These are phyloP conservation scores for Centruroides vittatus DNA, from an alignment of 1,140 invertebrate species.

Conservation along the genomic window DNA sequence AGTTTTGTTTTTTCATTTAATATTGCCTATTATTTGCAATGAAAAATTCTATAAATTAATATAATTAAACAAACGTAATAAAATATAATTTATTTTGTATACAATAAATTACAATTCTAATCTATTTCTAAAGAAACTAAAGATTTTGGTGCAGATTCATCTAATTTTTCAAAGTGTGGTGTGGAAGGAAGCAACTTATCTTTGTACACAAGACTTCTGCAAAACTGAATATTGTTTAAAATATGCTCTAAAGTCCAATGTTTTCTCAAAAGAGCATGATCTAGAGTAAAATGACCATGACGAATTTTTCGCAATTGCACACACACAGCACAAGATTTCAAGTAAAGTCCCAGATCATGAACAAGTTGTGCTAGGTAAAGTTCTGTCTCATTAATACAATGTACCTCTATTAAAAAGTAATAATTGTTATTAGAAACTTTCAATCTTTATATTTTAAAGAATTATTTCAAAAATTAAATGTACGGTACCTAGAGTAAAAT, in stretches of 20 bases:
- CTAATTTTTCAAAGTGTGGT: too few species aligned
- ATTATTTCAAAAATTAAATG: too few species aligned
- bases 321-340: conserved; percentile 65
- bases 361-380: conserved; percentile 55
- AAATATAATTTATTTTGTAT: too few species aligned
- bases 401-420: conserved; percentile 56
- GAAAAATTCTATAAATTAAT: too few species aligned
- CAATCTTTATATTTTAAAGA: background rate
- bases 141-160: too few species aligned
- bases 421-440: background rate
- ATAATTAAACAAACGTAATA: too few species aligned
- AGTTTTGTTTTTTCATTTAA: too few species aligned
- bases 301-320: conserved; percentile 60
- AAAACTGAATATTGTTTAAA: conserved; percentile 46
- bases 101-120: too few species aligned
- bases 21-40: too few species aligned
- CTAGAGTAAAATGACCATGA: conserved; percentile 62
- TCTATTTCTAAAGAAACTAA: too few species aligned
- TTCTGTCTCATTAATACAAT: conserved; percentile 66
- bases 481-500: conserved; percentile 70
- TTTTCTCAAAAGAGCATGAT: conserved; percentile 60
- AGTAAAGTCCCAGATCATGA: conserved; percentile 58
- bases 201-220: too few species aligned
- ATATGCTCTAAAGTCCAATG: conserved; percentile 64
- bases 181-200: too few species aligned